Percentiles rank a stretch among this genome's conserved stretches.
Conservation (phyloP, 2,113 vertebrate genomes). For the Aepyceros melampus region DNA sequence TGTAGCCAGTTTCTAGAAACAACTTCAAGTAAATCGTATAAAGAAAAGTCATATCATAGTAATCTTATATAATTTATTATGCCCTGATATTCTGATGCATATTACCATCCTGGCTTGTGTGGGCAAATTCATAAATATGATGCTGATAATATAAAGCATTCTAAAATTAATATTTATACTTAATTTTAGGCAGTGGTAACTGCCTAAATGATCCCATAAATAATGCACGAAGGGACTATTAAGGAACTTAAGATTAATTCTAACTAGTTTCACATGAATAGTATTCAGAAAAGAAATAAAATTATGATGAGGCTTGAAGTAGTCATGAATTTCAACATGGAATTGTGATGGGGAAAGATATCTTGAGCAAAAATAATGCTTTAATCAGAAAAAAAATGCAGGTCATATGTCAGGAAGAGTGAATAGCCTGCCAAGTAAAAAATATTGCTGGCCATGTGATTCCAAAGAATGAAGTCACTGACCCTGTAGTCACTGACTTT, state of each 20-base stretch:
- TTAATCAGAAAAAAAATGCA: background rate
- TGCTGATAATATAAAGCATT: background rate
- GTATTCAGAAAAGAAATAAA: background rate
- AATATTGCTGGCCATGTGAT: background rate
- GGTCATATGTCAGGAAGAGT: background rate
- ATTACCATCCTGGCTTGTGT: background rate
- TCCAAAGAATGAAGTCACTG: background rate
- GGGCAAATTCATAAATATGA: background rate
- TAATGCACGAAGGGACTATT: background rate
- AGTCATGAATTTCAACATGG: background rate
- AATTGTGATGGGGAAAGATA: background rate
- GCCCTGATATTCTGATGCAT: background rate
- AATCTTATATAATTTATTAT: background rate
- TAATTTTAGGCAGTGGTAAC: background rate
- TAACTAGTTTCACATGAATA: background rate
- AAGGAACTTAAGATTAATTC: background rate
- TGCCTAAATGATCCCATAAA: background rate
- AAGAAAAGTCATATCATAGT: background rate
- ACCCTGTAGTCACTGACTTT: background rate
- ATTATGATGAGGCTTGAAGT: background rate
- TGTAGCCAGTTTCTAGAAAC: background rate
- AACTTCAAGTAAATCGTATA: background rate
- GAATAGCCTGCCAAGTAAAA: background rate
- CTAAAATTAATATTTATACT: background rate
- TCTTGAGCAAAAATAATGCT: background rate